phyloP scores from a whole-genome alignment of 2,888 invertebrate species.

The Dermolepida albohirtum region DNA sequence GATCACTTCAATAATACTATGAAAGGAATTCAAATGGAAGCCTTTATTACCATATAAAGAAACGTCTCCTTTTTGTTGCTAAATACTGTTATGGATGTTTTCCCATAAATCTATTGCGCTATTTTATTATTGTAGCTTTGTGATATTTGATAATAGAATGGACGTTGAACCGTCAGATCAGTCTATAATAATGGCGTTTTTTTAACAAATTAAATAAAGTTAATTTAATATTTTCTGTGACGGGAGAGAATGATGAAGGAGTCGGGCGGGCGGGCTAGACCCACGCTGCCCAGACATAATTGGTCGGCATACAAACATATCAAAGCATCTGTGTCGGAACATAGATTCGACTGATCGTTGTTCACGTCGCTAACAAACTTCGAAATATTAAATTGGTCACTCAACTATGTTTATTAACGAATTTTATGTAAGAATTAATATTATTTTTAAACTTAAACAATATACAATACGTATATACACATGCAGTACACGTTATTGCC shows the following conservation, averaged over 20 bases:
- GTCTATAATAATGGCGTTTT: slow-evolving; percentile 19
- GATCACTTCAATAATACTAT: too few relatives aligned
- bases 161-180: too few relatives aligned
- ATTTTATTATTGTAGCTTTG: too few relatives aligned
- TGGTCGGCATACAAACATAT: slow-evolving; percentile 63
- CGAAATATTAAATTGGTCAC: slow-evolving; percentile 31
- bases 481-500: too few relatives aligned
- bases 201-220: slow-evolving; percentile 52
- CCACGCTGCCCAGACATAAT: slow-evolving; percentile 63
- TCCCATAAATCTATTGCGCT: too few relatives aligned
- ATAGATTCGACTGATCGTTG: slow-evolving; percentile 55
- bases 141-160: too few relatives aligned
- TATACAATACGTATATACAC: too few relatives aligned
- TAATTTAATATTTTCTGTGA: slow-evolving; percentile 59
- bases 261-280: slow-evolving; percentile 58
- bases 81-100: too few relatives aligned
- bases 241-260: slow-evolving; percentile 51
- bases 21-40: too few relatives aligned
- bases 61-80: too few relatives aligned
- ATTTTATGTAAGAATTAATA: neutral
- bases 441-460: too few relatives aligned
- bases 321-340: slow-evolving; percentile 57
- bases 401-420: slow-evolving; percentile 11
- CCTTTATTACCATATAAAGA: too few relatives aligned
- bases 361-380: slow-evolving; percentile 51